These are phyloP conservation scores for Corythornis madagascariensis DNA, from an alignment of 2,113 vertebrate genomes.

Conservation along the genomic window DNA sequence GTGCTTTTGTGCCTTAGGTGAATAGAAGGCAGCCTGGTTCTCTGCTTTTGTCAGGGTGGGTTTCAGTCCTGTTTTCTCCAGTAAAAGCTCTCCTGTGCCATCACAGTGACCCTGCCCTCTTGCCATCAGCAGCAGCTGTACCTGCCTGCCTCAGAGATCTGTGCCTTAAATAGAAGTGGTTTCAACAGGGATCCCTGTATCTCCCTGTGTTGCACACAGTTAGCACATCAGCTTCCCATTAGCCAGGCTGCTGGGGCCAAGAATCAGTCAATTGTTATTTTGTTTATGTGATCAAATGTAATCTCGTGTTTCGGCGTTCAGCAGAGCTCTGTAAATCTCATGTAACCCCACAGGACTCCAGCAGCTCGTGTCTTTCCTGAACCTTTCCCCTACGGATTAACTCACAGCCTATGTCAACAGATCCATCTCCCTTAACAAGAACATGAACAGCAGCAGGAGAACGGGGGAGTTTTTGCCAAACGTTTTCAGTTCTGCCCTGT, in stretches of 20 bases:
- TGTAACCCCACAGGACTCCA: background rate
- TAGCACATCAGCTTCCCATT: background rate
- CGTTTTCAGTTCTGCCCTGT: background rate
- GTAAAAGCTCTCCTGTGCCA: background rate
- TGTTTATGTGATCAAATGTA: background rate
- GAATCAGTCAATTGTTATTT: background rate
- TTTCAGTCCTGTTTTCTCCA: background rate
- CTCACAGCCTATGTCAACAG: background rate
- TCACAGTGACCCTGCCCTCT: background rate
- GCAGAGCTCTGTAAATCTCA: background rate
- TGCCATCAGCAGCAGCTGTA: background rate
- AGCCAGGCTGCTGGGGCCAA: background rate
- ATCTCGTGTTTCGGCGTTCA: background rate
- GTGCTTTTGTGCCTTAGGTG: background rate
- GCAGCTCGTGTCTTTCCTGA: background rate
- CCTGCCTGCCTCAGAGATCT: background rate
- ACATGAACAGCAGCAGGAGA: background rate
- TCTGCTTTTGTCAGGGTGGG: background rate
- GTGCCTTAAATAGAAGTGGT: background rate
- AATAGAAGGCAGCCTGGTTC: background rate
- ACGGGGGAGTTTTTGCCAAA: background rate
- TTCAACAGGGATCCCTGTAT: background rate
- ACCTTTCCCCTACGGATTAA: background rate
- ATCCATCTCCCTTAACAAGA: background rate
- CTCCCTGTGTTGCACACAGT: background rate